phyloP scores from a whole-genome alignment of 1,140 invertebrate species.

The Subanguina moxae region DNA sequence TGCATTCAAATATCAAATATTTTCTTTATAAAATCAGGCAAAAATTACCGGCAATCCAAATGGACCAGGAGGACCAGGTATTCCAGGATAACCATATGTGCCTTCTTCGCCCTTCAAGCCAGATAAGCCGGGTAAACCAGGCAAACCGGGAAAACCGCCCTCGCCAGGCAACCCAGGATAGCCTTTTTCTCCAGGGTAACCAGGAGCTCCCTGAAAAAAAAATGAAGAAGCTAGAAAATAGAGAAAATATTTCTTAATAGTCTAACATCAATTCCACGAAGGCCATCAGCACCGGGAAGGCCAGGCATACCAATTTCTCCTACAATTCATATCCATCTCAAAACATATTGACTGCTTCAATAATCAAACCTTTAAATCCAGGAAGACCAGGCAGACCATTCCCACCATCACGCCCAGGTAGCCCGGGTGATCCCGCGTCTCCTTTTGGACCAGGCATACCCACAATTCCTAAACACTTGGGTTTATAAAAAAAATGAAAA shows the following conservation, averaged over 20 bases:
- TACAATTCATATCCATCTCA: not conserved
- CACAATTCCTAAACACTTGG: conserved; percentile 4
- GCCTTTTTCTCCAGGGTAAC: conserved; percentile 42
- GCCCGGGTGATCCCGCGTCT: conserved; percentile 27
- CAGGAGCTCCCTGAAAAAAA: conserved; percentile 28
- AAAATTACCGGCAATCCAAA: conserved; percentile 25
- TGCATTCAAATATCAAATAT: conserved; percentile 15
- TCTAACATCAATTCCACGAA: conserved; percentile 33
- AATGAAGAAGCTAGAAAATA: no score
- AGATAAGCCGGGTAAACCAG: conserved; percentile 23
- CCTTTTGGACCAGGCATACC: conserved; percentile 41
- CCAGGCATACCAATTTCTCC: conserved; percentile 31
- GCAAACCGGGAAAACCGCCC: conserved; percentile 25
- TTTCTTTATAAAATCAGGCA: conserved; percentile 19
- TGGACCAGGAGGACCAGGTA: conserved; percentile 34
- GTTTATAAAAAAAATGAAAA: not conserved
- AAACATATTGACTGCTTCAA: not conserved
- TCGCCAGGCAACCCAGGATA: conserved; percentile 26
- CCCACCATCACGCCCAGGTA: conserved; percentile 14
- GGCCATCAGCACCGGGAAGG: conserved; percentile 37
- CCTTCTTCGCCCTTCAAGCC: conserved; percentile 30
- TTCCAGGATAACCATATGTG: conserved; percentile 23
- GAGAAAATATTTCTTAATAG: conserved; percentile 1
- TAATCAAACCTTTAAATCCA: conserved; percentile 68
- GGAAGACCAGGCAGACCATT: conserved; percentile 45